Base-by-base conservation (phyloP, 1,140 invertebrate genomes). In the Laodelphax striatellus region DNA sequence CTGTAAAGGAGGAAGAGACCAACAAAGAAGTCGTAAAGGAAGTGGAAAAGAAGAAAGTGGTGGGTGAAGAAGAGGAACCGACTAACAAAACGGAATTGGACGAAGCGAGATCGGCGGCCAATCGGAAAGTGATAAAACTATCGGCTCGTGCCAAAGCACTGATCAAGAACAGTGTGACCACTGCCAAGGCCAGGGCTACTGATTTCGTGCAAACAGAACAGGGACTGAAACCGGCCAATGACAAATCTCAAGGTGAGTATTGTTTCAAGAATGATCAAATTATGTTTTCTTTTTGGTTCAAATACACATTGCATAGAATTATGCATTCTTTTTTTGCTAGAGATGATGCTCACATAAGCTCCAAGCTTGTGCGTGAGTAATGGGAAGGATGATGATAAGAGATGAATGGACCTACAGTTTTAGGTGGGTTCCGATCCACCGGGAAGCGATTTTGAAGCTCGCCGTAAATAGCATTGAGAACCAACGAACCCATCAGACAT, bases 71-170 rank as follows among this genome's bases (percentile, higher is more conserved):
- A n/a, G 13, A 53, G 5, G 58, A 16, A 13, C 43, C 55, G 13
- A 17, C 19, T 19, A 55, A 41, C 13, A 16, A 31, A 54, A 28
- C 52, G 57, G 54, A 52, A n/a, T 3, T 22, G 24, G 22, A 16
- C 50, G 16, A 14, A 5, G 22, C 24, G 28, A 22, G n/a, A 13
- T 46, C 53, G 28, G 46, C 14, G 5, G 28, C 55, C 16, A 57
- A 61, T 57, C 31, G 61, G 38, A 65, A 65, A 61, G 31, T 64
- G 13, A 60, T 60, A 24, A 68, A 68, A 57, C 22, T 68, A 41
- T 64, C 65, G 5, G 62, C 66, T n/a, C 62, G 62, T 57, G 63
- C 63, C 38, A 66, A 66, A 55, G 61, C 60, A 11, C 55, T 67
- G 3, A 65, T 66, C 8, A 57, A 64, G 46, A 56, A 63, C 42